phyloP scores from a whole-genome alignment of 2,113 vertebrate species.

The Leptocoma aspasia region DNA sequence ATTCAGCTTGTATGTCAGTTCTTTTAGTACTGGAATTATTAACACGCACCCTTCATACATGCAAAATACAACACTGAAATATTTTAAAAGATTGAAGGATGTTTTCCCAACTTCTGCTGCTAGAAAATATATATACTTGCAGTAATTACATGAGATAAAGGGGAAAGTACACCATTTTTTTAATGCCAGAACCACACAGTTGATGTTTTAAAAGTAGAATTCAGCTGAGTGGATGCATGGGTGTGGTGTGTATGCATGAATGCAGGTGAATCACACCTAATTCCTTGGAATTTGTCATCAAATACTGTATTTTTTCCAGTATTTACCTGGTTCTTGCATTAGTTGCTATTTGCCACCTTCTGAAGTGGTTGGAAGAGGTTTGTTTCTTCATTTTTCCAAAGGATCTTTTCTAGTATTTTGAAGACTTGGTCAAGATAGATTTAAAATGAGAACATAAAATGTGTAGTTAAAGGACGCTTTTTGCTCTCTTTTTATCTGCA shows the following conservation, averaged over 20 bases:
- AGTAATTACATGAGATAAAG: background rate
- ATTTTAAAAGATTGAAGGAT: background rate
- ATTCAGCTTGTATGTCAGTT: background rate
- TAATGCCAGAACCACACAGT: background rate
- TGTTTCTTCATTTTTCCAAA: background rate
- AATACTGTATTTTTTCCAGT: background rate
- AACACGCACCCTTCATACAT: background rate
- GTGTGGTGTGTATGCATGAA: no score
- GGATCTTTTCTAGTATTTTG: background rate
- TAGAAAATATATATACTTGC: background rate
- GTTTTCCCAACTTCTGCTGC: background rate
- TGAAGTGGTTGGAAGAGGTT: background rate
- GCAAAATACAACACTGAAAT: background rate
- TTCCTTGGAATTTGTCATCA: background rate
- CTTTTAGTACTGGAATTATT: background rate
- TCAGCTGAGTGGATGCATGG: background rate
- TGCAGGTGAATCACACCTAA: background rate
- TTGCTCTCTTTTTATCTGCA: conserved; percentile 46
- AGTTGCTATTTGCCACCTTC: background rate
- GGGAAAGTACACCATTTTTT: background rate
- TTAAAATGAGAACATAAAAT: background rate
- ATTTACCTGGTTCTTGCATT: background rate
- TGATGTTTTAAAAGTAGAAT: background rate
- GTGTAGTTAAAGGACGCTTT: background rate
- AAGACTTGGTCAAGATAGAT: background rate